Conservation (phyloP, 2,113 vertebrate species). For the Verasper variegatus region DNA sequence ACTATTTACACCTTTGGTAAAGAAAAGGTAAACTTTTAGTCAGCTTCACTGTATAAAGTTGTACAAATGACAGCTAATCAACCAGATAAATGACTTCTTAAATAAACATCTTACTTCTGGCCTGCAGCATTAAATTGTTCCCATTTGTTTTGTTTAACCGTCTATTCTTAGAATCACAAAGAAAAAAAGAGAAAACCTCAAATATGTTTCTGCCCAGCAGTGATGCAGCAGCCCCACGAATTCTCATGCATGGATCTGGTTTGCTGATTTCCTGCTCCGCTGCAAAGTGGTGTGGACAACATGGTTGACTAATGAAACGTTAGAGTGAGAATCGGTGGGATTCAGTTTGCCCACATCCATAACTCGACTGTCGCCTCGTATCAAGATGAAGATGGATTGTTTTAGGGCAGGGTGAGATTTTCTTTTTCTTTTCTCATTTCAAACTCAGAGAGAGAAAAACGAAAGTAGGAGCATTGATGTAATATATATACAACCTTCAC, state of each 20-base stretch:
- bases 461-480: background rate
- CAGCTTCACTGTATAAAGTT: constrained; percentile 1
- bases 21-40: constrained; percentile 1
- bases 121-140: background rate
- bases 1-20: constrained; percentile 11
- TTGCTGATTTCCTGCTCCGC: constrained; percentile 24
- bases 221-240: background rate
- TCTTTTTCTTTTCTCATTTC: constrained; percentile 1
- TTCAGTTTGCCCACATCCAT: constrained; percentile 46
- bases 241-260: constrained; percentile 12
- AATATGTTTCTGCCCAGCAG: background rate
- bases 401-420: background rate
- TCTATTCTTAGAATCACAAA: constrained; percentile 3
- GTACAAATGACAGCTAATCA: constrained; percentile 21
- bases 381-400: constrained; percentile 37
- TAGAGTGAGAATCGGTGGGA: constrained; percentile 18
- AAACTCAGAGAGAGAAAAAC: background rate
- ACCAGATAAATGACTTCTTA: background rate
- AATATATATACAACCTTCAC: constrained; percentile 1
- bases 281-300: constrained; percentile 31
- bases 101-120: constrained; percentile 3
- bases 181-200: background rate
- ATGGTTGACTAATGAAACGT: constrained; percentile 39
- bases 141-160: background rate
- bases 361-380: constrained; percentile 31